Base-by-base conservation (phyloP, 2,113 vertebrate species). In the Oostethus manadensis region DNA sequence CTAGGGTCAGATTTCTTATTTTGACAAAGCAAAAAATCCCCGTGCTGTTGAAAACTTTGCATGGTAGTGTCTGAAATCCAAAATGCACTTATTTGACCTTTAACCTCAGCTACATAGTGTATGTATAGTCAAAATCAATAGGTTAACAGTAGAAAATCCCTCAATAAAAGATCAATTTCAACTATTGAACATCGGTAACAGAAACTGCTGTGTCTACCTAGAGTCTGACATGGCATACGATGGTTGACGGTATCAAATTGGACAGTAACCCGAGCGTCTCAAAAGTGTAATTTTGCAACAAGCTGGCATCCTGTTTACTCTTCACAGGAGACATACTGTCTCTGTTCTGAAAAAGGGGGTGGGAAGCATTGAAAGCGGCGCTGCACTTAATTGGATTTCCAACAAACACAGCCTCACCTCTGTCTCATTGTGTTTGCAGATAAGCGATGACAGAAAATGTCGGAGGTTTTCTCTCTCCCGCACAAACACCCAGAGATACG, bases 381-480 rank as follows among this genome's bases (percentile, higher is more conserved):
- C 48, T 21, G 73, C 18, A 45, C 62, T 63, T 81, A 83, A 83
- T 74, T 67, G n/a, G 53, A 76, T 84, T 83, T 71, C 57, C 17
- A 2, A 14, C 67, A 35, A 74, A 81, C 69, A 58, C 73, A 62
- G 46, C 54, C 44, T 59, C 56, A 66, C 56, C 49, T 71, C 42
- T 53, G 63, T 64, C 70, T 57, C 51, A 56, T 33, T 53, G 48
- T 58, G 64, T 49, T 56, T 20, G 11, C 56, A 56, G 3, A 13
- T 35, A 20, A 48, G 58, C 54, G 44, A 38, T 18, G 58, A 21
- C 18, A 49, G 18, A 18, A 65, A 21, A 46, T 42, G 38, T 57
- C 44, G 8, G 20, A 22, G 18, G 14, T 46, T 67, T 61, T 64
- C 29, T 60, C 50, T 65, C 66, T n/a, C 46, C 23, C 18, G 23